phyloP scores from a whole-genome alignment of 2,797 vertebrate genomes.

The Catostomus latipinnis region DNA sequence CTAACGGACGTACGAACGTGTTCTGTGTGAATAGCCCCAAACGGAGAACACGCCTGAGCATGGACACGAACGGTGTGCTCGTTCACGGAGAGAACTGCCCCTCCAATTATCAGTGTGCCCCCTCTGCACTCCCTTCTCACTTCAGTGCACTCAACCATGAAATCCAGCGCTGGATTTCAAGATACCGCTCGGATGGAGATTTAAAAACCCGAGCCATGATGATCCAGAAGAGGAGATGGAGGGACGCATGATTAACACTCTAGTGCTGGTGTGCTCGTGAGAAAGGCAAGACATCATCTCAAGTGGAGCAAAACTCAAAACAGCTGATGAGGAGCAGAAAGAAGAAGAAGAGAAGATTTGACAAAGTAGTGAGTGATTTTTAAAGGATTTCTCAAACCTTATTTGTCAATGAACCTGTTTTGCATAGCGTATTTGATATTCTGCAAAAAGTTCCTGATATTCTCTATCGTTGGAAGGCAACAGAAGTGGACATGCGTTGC shows the following conservation, averaged over 20 bases:
- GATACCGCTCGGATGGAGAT: constrained; percentile 49
- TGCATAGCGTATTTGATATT: constrained; percentile 14
- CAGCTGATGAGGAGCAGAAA: constrained; percentile 55
- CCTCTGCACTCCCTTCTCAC: constrained; percentile 44
- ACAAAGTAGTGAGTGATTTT: constrained; percentile 55
- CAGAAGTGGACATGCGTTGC: not conserved
- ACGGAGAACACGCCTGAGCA: not conserved
- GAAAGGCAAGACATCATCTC: constrained; percentile 21
- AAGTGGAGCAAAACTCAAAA: constrained; percentile 21
- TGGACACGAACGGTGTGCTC: not conserved
- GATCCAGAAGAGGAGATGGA: constrained; percentile 38
- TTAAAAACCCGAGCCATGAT: constrained; percentile 48
- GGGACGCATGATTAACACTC: constrained; percentile 23
- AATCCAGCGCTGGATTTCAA: constrained; percentile 49
- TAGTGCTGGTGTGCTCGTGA: constrained; percentile 27
- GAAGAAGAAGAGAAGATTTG: constrained; percentile 34
- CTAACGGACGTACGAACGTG: too few species aligned
- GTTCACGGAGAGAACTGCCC: constrained; percentile 35
- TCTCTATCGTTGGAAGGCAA: not conserved
- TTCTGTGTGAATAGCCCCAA: too few species aligned
- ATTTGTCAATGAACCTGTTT: constrained; percentile 2
- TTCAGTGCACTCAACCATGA: constrained; percentile 48
- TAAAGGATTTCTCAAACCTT: too few species aligned
- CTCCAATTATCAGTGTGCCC: constrained; percentile 39
- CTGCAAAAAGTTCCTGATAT: not conserved